A percentile compares a stretch with the other conserved stretches of the same genome.
Conservation (phyloP, 2,113 vertebrate species). For the Shinisaurus crocodilurus region DNA sequence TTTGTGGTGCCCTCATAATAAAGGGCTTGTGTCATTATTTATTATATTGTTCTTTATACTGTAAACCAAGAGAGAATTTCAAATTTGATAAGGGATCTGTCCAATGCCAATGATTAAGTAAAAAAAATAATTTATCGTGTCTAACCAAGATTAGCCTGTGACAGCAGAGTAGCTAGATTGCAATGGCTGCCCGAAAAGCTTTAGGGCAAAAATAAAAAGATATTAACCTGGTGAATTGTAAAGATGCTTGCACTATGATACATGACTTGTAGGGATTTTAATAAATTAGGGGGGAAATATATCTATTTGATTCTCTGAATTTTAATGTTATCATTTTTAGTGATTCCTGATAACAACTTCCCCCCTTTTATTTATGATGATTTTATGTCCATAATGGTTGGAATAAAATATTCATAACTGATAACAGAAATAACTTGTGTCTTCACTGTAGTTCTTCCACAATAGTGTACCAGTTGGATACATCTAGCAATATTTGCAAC, state of each 20-base stretch:
- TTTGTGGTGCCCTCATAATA: not conserved
- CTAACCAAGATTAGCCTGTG: not conserved
- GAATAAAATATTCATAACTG: slow-evolving; percentile 3
- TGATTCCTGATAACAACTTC: not conserved
- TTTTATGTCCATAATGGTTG: not conserved
- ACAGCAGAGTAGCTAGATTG: not conserved
- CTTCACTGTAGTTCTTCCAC: slow-evolving; percentile 50
- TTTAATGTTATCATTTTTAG: not conserved
- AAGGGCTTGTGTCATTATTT: not conserved
- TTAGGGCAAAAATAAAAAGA: not conserved
- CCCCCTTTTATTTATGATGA: not conserved
- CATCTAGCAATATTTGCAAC: slow-evolving; percentile 44
- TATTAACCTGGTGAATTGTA: not conserved
- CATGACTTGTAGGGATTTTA: not conserved
- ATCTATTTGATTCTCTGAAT: not conserved
- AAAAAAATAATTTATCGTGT: not conserved
- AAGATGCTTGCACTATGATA: not conserved
- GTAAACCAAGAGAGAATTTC: not conserved
- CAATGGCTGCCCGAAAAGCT: not conserved
- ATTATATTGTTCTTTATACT: not conserved
- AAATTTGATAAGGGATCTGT: not conserved
- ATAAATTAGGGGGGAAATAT: not conserved
- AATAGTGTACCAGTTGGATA: slow-evolving; percentile 27
- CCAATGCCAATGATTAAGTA: not conserved
- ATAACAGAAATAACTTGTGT: slow-evolving; percentile 23